These are phyloP conservation scores for Petrocephalus sullivani DNA, from an alignment of 2,797 vertebrate genomes.

Conservation along the genomic window DNA sequence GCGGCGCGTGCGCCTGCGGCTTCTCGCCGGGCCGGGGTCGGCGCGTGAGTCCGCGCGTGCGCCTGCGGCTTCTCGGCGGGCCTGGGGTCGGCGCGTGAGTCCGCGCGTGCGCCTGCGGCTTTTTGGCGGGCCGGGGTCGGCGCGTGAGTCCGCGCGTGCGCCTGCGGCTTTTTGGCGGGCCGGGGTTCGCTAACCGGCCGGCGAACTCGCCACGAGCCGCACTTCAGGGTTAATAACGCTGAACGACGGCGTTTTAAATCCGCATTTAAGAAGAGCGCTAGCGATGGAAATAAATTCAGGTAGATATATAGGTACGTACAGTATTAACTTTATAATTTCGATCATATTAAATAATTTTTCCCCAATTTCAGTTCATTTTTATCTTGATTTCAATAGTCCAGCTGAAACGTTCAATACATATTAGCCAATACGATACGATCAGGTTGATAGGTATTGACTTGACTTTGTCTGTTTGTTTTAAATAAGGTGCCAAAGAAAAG, in stretches of 20 bases:
- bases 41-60: too few relatives aligned
- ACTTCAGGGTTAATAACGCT: background rate
- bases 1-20: background rate
- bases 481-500: slow-evolving; percentile 26
- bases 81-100: background rate
- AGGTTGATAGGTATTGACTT: background rate
- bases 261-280: background rate
- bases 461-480: background rate
- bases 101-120: background rate
- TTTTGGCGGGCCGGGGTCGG: background rate
- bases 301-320: background rate
- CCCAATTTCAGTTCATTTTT: background rate
- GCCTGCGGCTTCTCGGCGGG: background rate
- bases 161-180: background rate
- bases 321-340: background rate
- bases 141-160: background rate
- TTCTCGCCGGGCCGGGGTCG: background rate
- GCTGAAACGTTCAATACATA: background rate
- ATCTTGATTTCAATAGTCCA: background rate
- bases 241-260: background rate
- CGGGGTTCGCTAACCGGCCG: background rate
- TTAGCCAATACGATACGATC: background rate
- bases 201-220: too few relatives aligned
- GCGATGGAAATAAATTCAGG: background rate
- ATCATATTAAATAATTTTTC: background rate